Evolutionary conservation across 2,113 vertebrate genomes (phyloP), one percentile per base, ranked within the genome.

Genomic region (Oceanodroma tethys): DNA sequence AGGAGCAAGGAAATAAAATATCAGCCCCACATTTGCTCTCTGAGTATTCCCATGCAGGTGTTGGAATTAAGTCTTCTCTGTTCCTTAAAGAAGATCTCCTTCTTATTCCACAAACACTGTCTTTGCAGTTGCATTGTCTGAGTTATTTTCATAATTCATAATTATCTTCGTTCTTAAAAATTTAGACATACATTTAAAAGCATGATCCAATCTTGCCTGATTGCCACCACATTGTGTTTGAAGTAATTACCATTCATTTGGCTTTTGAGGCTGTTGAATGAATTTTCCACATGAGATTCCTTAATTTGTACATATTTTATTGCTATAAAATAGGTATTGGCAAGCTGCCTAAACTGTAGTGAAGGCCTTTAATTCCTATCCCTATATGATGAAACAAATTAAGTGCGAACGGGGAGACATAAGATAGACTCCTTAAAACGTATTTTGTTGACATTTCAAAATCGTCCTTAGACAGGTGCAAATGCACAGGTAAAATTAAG

Each of bases 161-260:
- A 98, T 98, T 98, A 98, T 98, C 98, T 97, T 95, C 74, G 96
- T 98, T 98, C 97, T 98, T 98, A 98, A 98, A 97, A 98, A 98
- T 97, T 95, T 97, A 98, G 98, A 97, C 97, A 87, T 98, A 97
- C 98, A 98, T 98, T 98, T 98, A 98, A 98, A 98, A 98, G 96
- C 98, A 98, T 98, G 98, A 98, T 99, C 98, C 98, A 99, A 98
- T 98, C 98, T 98, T 87, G 96, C 97, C 98, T 98, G 98, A 98
- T 98, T 98, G 98, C 98, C 81, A 98, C 97, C 97, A 98, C 98
- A 98, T 99, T 98, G 98, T 98, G 98, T 98, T 98, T 97, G 97
- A 98, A 98, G 98, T 99, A 99, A 99, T 99, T 98, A 98, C 98
- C 95, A 97, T 98, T 99, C 98, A 99, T 98, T 98, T 98, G 98